Evolutionary conservation across 2,113 vertebrate genomes (phyloP).

Genomic region (Peucedramus taeniatus): DNA sequence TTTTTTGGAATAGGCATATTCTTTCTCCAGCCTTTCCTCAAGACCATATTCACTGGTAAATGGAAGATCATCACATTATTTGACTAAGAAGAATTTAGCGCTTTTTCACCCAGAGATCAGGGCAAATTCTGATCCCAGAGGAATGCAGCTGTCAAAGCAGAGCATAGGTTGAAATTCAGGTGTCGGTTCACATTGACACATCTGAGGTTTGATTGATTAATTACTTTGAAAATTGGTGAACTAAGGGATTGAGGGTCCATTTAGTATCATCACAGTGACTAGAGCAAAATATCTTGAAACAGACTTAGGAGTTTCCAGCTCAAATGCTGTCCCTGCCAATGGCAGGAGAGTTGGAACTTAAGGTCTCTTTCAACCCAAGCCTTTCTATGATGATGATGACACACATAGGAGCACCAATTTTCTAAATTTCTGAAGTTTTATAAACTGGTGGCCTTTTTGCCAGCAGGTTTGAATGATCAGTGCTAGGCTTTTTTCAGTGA

Average conservation of each 20-base stretch:
- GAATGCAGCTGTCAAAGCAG: conserved; percentile 5
- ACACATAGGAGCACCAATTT: neutral
- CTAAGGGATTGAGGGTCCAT: neutral
- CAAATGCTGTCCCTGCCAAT: neutral
- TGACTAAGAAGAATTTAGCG: neutral
- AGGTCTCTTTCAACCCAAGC: neutral
- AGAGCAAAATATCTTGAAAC: neutral
- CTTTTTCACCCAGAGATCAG: neutral
- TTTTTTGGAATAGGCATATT: neutral
- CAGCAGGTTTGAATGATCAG: neutral
- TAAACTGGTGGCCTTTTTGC: neutral
- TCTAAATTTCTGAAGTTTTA: neutral
- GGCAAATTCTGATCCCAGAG: neutral
- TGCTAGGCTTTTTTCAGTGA: neutral
- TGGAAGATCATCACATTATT: neutral
- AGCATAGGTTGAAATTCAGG: neutral
- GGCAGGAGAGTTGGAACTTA: neutral
- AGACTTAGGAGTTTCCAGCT: neutral
- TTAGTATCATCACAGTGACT: neutral
- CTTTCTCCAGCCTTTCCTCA: neutral
- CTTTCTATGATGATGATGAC: neutral
- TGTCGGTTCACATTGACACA: neutral
- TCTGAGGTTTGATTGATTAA: neutral
- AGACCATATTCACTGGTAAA: neutral
- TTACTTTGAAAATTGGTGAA: conserved; percentile 6